Evolutionary conservation across 2,797 vertebrate genomes (phyloP), one percentile per base, ranked within the genome.

Genomic region (Etheostoma perlongum): DNA sequence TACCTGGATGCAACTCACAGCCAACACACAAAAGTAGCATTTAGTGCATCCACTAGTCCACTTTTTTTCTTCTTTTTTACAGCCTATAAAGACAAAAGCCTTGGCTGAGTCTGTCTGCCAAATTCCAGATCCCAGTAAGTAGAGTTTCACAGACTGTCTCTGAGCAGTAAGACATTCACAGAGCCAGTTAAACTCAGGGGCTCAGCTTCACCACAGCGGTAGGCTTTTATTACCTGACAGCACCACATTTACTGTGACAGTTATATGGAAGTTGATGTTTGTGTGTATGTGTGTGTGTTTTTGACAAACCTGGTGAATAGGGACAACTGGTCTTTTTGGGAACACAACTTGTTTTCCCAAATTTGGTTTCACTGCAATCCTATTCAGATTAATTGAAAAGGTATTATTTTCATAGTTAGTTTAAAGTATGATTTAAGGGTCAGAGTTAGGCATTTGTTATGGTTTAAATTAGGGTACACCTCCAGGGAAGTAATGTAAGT

Each of bases 191-290:
- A 92, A 91, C 82, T 90, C 86, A 86, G 84, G 59, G 76, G 78
- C 66, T 74, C 76, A 69, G 58, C 74, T 81, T 6, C 67, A 62
- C 82, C 87, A 33, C 90, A 87, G 88, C 61, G 81, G 91, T 91
- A 90, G 71, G 78, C 79, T 89, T 91, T 89, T 84, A 92, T 89
- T 91, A 90, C 75, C 52, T 60, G 47, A 23, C 77, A 68, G 79
- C 64, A 82, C 79, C 53, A 13, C 70, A 83, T 81, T 91, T 87
- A 90, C 82, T 69, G 48, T 21, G 64, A 72, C 53, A 13, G 46
- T 68, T 68, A 70, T 30, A 72, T 27, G 44, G 46, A 57, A 58
- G 74, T 21, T 68, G 58, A 48, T 71, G 78, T 82, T 68, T 79
- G 23, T 69, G 69, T 82, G 49, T 44, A 4, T 16, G 42, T 48